A percentile compares a stretch with the other conserved stretches of the same genome.
phyloP scores from a whole-genome alignment of 2,113 vertebrate genomes.

The Chrysemys picta region DNA sequence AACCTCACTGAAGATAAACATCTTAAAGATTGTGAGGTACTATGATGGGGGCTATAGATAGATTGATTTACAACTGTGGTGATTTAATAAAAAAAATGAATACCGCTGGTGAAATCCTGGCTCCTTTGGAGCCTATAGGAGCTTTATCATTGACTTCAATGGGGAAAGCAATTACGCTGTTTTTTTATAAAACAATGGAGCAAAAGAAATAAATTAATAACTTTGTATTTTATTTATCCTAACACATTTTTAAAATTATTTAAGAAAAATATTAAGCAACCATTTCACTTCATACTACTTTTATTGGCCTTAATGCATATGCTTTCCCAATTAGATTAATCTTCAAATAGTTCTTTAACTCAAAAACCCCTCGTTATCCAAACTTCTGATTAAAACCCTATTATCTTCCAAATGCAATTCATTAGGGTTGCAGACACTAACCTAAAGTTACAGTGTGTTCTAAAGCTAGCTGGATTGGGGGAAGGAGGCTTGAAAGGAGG shows the following conservation, averaged over 20 bases:
- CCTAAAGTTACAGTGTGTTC: neutral
- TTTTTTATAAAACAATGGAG: neutral
- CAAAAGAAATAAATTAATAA: neutral
- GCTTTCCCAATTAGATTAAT: neutral
- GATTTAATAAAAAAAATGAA: neutral
- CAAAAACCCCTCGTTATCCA: neutral
- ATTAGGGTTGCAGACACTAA: neutral
- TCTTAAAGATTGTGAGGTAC: neutral
- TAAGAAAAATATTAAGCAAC: neutral
- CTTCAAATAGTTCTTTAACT: neutral
- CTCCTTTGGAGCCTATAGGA: neutral
- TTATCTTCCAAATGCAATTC: fast-evolving
- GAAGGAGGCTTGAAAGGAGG: neutral
- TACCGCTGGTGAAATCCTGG: neutral
- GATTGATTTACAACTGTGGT: neutral
- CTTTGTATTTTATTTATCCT: fast-evolving
- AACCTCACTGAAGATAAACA: neutral
- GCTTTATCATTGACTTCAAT: neutral
- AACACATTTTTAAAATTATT: neutral
- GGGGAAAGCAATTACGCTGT: neutral
- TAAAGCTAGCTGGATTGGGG: neutral
- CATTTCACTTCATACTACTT: neutral
- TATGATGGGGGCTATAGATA: neutral
- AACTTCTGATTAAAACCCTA: neutral
- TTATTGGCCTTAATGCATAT: fast-evolving